Conservation (phyloP, 2,113 vertebrate species). For the Pardalotus punctatus region DNA sequence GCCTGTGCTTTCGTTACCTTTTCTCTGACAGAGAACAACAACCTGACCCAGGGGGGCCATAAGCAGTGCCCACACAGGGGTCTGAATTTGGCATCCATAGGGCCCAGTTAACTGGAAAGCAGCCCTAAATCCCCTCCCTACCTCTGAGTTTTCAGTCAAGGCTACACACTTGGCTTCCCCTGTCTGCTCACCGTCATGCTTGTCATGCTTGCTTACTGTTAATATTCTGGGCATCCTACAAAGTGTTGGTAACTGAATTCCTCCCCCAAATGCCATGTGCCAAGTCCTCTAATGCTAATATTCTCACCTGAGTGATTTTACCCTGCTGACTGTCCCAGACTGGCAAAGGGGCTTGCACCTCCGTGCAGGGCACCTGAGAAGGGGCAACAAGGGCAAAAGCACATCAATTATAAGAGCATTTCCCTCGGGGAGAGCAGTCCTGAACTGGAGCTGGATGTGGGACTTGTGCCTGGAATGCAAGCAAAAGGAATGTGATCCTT, state of each 20-base stretch:
- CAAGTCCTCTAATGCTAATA: no score
- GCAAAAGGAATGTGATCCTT: neutral
- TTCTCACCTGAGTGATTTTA: neutral
- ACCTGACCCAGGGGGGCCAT: rapidly evolving
- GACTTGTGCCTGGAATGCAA: neutral
- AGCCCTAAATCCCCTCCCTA: neutral
- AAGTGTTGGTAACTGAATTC: neutral
- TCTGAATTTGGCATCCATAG: neutral
- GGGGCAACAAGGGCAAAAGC: no score
- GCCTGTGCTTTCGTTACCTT: neutral
- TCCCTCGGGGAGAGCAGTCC: neutral
- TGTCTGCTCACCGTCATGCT: neutral
- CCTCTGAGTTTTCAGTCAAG: neutral
- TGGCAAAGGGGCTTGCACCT: neutral
- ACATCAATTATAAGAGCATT: neutral
- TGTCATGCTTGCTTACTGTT: neutral
- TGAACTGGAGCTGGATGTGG: neutral
- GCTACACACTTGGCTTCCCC: neutral
- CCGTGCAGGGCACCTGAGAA: neutral
- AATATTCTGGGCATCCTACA: neutral
- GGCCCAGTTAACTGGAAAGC: neutral
- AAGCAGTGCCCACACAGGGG: rapidly evolving
- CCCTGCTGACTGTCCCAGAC: neutral
- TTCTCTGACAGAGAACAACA: neutral
- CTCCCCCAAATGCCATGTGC: neutral